Conservation (phyloP, 2,113 vertebrate genomes). For the Crotalus helleri region DNA sequence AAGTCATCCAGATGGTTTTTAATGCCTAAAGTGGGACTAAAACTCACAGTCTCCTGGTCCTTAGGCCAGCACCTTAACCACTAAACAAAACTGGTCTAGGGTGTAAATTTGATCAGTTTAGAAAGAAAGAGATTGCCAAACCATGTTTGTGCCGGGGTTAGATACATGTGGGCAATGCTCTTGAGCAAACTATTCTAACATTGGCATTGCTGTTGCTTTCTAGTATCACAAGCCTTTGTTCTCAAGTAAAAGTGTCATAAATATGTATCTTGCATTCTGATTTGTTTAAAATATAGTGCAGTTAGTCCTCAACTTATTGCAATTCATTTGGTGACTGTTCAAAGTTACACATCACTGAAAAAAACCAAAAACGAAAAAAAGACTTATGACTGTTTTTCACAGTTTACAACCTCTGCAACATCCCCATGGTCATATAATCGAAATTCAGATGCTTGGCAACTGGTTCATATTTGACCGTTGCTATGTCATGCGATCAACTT, state of each 20-base stretch:
- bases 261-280: background rate
- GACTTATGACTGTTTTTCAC: too few species aligned
- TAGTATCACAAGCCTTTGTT: background rate
- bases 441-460: too few species aligned
- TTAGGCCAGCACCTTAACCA: background rate
- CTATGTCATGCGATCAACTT: too few species aligned
- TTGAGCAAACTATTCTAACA: background rate
- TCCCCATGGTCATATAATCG: too few species aligned
- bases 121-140: background rate
- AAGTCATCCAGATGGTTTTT: too few species aligned
- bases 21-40: background rate
- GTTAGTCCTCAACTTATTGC: too few species aligned
- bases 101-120: background rate
- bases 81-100: background rate
- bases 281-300: background rate
- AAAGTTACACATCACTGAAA: too few species aligned
- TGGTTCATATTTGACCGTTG: too few species aligned
- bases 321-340: too few species aligned
- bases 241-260: background rate
- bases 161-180: background rate
- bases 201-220: background rate
- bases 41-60: background rate
- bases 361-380: too few species aligned
- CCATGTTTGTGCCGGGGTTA: background rate
- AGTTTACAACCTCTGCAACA: too few species aligned